Base-by-base conservation (phyloP, 2,888 invertebrate species). In the Acleris sparsana region DNA sequence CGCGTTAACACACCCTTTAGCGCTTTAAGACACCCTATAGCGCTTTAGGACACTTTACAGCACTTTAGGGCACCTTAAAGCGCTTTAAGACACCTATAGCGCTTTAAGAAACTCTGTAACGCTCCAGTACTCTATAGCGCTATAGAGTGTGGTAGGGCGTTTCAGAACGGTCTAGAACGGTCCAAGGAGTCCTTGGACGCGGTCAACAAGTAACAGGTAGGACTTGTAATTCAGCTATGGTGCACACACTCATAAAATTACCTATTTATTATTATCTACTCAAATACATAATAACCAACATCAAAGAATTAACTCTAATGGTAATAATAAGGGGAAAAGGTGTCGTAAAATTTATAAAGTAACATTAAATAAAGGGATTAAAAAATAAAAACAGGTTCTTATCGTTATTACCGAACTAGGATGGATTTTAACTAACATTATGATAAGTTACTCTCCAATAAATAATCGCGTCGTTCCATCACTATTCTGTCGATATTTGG, bases 321-420 rank as follows among this genome's bases (percentile, higher is more conserved):
- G 90, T 90, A 90, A 87, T 84, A 79, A 79, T 77, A 76, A 75
- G 75, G 78, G 80, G 76, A 78, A 83, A 86, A 83, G 77, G 79
- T 80, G 82, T 79, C 88, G 87, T 90, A 89, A 81, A 87, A 87
- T 88, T 77, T 88, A 89, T 53, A 89, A 89, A 90, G 88, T 91
- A 89, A 91, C 89, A 86, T 90, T 88, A 89, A 87, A 87, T 85
- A 87, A 85, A 84, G 74, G 77, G 79, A 84, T 83, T 82, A 84
- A 78, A 83, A 85, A 73, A 67, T 71, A 73, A 69, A 74, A 83
- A 80, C 79, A 80, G 82, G 81, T 82, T 80, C 78, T 77, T 75
- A 73, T 73, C 70, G 75, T 80, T 73, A 70, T 68, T 73, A 74
- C 60, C 69, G 59, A 59, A 56, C 58, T 63, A 63, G 53, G 53